These are phyloP conservation scores for Platalea minor DNA, from an alignment of 2,797 vertebrate species.

Conservation along the genomic window DNA sequence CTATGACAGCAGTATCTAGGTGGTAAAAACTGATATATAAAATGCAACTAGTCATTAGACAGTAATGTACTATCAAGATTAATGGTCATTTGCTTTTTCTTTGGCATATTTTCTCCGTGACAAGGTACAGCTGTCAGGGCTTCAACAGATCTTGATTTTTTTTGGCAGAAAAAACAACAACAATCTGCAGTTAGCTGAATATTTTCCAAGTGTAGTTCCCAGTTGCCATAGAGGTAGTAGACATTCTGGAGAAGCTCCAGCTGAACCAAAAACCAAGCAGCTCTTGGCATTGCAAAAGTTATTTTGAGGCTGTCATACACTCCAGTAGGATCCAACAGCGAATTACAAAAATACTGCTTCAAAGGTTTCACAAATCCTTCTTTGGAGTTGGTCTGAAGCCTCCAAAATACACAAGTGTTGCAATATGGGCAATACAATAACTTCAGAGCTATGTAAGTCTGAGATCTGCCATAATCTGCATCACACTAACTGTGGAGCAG, in stretches of 20 bases:
- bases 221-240: slow-evolving; percentile 38
- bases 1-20: not conserved
- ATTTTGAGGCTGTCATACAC: slow-evolving; percentile 21
- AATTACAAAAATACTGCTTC: slow-evolving; percentile 19
- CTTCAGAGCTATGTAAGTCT: not conserved
- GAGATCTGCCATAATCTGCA: not conserved
- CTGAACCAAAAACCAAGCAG: slow-evolving; percentile 16
- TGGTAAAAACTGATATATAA: not conserved
- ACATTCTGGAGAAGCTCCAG: slow-evolving; percentile 26
- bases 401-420: not conserved
- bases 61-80: not conserved
- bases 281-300: slow-evolving; percentile 4
- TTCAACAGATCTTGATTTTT: slow-evolving; percentile 38
- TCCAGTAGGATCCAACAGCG: not conserved
- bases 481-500: not conserved
- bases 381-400: not conserved
- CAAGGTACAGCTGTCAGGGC: slow-evolving; percentile 50
- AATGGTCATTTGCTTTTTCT: slow-evolving; percentile 37
- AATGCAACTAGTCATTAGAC: not conserved
- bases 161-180: slow-evolving; percentile 52
- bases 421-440: not conserved
- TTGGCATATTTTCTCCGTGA: slow-evolving; percentile 36
- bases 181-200: slow-evolving; percentile 43
- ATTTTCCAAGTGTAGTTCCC: slow-evolving; percentile 52
- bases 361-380: slow-evolving; percentile 2